Percentiles rank a stretch among this genome's conserved stretches.
phyloP scores from a whole-genome alignment of 2,888 invertebrate genomes.

The Caenorhabditis sinica region DNA sequence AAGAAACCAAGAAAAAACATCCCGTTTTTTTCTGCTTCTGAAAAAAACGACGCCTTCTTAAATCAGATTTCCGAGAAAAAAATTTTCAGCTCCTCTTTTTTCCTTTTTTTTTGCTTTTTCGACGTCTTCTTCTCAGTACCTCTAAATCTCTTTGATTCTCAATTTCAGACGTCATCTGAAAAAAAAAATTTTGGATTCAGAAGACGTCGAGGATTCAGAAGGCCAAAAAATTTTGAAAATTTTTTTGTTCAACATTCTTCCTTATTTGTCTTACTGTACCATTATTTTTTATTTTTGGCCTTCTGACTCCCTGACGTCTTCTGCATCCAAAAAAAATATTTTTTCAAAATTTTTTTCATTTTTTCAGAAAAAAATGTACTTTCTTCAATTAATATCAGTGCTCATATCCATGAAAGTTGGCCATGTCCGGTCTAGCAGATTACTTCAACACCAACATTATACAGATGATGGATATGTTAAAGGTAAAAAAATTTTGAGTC shows the following conservation, averaged over 20 bases:
- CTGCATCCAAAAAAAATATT: not conserved
- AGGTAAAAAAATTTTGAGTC: constrained; percentile 4
- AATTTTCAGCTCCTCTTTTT: not conserved
- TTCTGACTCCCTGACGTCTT: too few relatives aligned
- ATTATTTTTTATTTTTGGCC: too few relatives aligned
- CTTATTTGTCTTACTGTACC: too few relatives aligned
- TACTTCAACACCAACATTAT: constrained; percentile 33
- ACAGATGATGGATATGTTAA: constrained; percentile 37
- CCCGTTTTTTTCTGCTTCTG: not conserved
- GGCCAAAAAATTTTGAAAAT: too few relatives aligned
- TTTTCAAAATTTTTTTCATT: not conserved
- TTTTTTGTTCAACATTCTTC: too few relatives aligned
- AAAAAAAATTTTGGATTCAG: too few relatives aligned
- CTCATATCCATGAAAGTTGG: constrained; percentile 62
- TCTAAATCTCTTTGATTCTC: too few relatives aligned
- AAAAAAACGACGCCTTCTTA: not conserved
- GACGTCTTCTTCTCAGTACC: too few relatives aligned
- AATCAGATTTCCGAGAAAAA: not conserved
- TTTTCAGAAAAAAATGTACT: constrained; percentile 36
- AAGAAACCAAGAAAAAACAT: not conserved
- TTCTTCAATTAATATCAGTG: constrained; percentile 57
- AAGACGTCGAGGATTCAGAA: too few relatives aligned
- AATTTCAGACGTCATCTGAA: too few relatives aligned
- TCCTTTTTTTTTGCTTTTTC: too few relatives aligned
- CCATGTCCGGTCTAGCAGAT: constrained; percentile 40